Percentiles rank a stretch among this genome's conserved stretches.
Conservation (phyloP, 2,888 invertebrate genomes). For the Lymantria monacha region DNA sequence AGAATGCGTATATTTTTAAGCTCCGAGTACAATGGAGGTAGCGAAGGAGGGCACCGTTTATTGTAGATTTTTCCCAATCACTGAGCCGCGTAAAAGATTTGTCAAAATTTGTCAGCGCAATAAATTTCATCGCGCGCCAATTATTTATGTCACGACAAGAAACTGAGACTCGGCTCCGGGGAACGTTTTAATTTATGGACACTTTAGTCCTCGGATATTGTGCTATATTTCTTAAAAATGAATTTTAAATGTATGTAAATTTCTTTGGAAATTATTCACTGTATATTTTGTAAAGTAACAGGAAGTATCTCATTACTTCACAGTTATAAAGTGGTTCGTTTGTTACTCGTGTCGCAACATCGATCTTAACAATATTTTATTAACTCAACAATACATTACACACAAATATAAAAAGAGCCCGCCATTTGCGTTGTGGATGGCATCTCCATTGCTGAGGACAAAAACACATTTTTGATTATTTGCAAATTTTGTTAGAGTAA, state of each 20-base stretch:
- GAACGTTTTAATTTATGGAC: constrained; percentile 69
- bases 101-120: constrained; percentile 68
- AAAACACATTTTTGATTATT: too few relatives aligned
- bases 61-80: constrained; percentile 39
- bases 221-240: constrained; percentile 41
- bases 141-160: constrained; percentile 69
- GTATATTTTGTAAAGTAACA: background rate
- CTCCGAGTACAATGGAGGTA: constrained; percentile 1
- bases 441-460: too few relatives aligned
- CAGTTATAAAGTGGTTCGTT: background rate
- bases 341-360: too few relatives aligned
- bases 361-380: too few relatives aligned
- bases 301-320: background rate
- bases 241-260: constrained; percentile 33
- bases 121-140: constrained; percentile 66
- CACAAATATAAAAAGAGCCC: too few relatives aligned
- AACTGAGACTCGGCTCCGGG: constrained; percentile 61
- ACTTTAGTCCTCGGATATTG: constrained; percentile 52
- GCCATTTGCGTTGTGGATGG: too few relatives aligned
- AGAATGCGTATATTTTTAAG: background rate
- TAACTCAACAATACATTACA: too few relatives aligned
- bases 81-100: constrained; percentile 44
- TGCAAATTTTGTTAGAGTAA: too few relatives aligned
- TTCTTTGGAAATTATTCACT: background rate
- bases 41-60: constrained; percentile 7